A percentile compares a stretch with the other conserved stretches of the same genome.
These are phyloP conservation scores for Agrochola lychnidis DNA, from an alignment of 2,888 invertebrate genomes.

Conservation along the genomic window DNA sequence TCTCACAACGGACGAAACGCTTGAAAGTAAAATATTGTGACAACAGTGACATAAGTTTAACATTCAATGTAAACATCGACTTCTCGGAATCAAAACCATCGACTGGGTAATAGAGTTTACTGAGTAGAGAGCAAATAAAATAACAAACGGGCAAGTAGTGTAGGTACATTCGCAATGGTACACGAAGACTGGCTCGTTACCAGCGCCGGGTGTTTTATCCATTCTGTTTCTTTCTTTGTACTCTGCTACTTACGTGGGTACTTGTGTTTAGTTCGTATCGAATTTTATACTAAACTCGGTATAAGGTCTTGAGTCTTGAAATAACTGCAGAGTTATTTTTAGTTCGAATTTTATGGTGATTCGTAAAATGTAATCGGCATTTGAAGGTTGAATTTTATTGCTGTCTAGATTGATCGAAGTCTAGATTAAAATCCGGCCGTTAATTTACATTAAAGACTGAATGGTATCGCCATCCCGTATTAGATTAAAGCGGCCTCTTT, in stretches of 20 bases:
- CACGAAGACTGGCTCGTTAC: slow-evolving; percentile 74
- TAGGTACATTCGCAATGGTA: slow-evolving; percentile 78
- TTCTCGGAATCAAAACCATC: slow-evolving; percentile 89
- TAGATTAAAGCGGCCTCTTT: slow-evolving; percentile 58
- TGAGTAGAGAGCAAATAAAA: slow-evolving; percentile 88
- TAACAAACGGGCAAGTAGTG: slow-evolving; percentile 81
- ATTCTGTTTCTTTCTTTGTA: slow-evolving; percentile 80
- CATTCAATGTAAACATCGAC: slow-evolving; percentile 85
- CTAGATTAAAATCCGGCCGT: slow-evolving; percentile 58
- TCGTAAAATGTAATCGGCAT: slow-evolving; percentile 43
- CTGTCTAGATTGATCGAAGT: slow-evolving; percentile 55
- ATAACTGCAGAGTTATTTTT: slow-evolving; percentile 52
- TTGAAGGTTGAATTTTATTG: slow-evolving; percentile 58
- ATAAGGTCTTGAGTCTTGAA: slow-evolving; percentile 38
- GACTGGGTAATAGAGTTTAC: slow-evolving; percentile 87
- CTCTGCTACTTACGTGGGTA: slow-evolving; percentile 76
- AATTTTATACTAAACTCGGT: slow-evolving; percentile 69
- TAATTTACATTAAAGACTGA: slow-evolving; percentile 52
- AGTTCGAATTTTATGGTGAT: slow-evolving; percentile 48
- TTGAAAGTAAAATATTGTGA: slow-evolving; percentile 84
- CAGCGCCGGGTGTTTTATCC: slow-evolving; percentile 77
- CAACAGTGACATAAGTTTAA: slow-evolving; percentile 86
- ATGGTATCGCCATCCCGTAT: slow-evolving; percentile 49
- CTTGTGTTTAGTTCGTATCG: slow-evolving; percentile 77
- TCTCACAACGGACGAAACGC: slow-evolving; percentile 78